These are phyloP conservation scores for Hydrozoanthus tunicans DNA, from an alignment of 64 coral and sea anemone genomes.

Conservation along the genomic window DNA sequence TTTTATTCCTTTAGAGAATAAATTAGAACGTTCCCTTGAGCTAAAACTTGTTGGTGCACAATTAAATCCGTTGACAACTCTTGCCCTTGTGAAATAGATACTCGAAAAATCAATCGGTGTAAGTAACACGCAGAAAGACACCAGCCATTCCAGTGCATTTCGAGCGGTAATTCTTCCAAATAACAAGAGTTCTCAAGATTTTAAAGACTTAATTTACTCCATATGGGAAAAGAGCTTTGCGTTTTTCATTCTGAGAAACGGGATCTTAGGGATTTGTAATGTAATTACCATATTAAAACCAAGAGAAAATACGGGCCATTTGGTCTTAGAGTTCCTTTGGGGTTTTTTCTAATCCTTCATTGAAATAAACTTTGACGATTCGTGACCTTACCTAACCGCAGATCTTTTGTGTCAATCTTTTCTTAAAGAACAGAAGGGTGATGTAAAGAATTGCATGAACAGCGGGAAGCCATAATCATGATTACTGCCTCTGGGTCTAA, in stretches of 20 bases:
- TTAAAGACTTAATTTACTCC: slow-evolving; percentile 38
- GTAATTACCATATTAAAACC: neutral
- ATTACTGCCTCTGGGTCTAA: slow-evolving; percentile 6
- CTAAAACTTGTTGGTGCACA: neutral
- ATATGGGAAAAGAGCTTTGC: slow-evolving; percentile 23
- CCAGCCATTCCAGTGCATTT: neutral
- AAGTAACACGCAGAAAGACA: slow-evolving; percentile 26
- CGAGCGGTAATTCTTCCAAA: slow-evolving; percentile 12
- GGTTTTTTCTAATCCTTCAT: neutral
- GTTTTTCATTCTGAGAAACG: neutral
- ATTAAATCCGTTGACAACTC: neutral
- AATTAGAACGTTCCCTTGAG: neutral
- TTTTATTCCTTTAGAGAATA: neutral
- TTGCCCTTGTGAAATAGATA: slow-evolving; percentile 1
- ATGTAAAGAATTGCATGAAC: slow-evolving; percentile 17
- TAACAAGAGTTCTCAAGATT: slow-evolving; percentile 36
- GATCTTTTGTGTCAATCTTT: slow-evolving; percentile 32
- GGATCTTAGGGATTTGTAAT: neutral
- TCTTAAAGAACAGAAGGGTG: slow-evolving; percentile 34
- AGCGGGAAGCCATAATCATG: slow-evolving; percentile 27
- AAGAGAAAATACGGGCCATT: neutral
- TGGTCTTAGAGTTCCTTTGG: neutral
- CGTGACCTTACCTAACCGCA: slow-evolving; percentile 38
- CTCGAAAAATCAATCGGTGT: slow-evolving; percentile 33
- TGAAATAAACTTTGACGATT: slow-evolving; percentile 12